Percentiles rank a stretch among this genome's conserved stretches.
Evolutionary conservation across 2,797 vertebrate species (phyloP).

Genomic region (Hippopotamyrus pictus): DNA sequence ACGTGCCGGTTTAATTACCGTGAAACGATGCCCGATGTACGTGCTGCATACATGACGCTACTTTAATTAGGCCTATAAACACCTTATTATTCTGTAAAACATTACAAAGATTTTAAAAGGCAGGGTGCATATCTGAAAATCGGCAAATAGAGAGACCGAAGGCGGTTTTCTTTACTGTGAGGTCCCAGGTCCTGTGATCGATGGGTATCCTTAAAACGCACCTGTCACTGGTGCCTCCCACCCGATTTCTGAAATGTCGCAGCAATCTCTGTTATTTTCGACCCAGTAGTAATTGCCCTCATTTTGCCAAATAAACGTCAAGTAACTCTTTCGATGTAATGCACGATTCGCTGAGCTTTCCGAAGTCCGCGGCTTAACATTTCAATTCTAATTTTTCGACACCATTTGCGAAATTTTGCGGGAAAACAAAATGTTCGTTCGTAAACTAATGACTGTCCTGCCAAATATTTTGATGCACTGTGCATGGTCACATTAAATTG

Average conservation of each 20-base stretch:
- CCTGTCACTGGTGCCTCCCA: background rate
- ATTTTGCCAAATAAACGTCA: background rate
- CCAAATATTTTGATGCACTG: conserved; percentile 12
- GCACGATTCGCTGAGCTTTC: background rate
- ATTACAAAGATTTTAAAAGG: background rate
- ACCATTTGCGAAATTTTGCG: background rate
- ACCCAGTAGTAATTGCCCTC: background rate
- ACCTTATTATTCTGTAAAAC: background rate
- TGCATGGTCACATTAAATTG: background rate
- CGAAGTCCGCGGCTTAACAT: background rate
- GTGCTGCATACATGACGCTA: background rate
- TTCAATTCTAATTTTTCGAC: background rate
- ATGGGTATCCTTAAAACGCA: background rate
- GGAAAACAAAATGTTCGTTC: conserved; percentile 15
- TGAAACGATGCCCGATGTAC: background rate
- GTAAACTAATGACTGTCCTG: conserved; percentile 17
- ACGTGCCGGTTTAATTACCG: background rate
- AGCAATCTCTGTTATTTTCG: conserved; percentile 4
- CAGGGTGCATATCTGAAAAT: background rate
- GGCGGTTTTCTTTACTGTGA: background rate
- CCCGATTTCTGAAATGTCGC: background rate
- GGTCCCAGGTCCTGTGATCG: background rate
- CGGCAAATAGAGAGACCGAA: background rate
- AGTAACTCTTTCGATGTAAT: background rate
- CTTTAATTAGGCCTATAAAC: background rate